phyloP scores from a whole-genome alignment of 2,113 vertebrate species.

The Scortum barcoo region DNA sequence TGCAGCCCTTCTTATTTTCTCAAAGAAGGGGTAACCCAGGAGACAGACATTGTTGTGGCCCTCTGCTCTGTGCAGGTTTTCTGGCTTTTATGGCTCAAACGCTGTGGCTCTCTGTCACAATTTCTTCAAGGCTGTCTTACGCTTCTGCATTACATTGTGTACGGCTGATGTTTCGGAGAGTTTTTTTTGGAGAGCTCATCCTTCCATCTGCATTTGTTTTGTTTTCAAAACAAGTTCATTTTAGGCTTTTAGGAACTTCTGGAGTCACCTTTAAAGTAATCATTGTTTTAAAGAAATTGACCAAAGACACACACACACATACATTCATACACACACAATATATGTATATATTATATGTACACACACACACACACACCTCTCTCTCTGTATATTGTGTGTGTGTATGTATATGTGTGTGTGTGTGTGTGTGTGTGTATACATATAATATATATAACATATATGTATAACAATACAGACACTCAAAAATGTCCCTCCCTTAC shows the following conservation, averaged over 20 bases:
- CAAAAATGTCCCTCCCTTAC: not conserved
- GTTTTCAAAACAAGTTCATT: constrained; percentile 12
- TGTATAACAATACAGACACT: not conserved
- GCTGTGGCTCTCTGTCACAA: constrained; percentile 39
- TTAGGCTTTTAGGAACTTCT: not conserved
- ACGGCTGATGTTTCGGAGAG: constrained; percentile 35
- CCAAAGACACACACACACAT: no score
- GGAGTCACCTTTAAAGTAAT: constrained; percentile 1
- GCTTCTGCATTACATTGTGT: constrained; percentile 29
- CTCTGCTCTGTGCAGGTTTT: constrained; percentile 60
- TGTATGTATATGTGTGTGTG: no score
- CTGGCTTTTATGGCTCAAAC: constrained; percentile 51
- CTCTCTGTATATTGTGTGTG: no score
- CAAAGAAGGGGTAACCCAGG: constrained; percentile 65
- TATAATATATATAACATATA: no score
- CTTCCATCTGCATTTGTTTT: constrained; percentile 19
- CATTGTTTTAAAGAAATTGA: not conserved
- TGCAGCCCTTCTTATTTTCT: constrained; percentile 76
- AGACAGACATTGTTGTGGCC: constrained; percentile 69
- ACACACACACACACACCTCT: no score
- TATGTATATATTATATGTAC: no score
- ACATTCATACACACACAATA: no score
- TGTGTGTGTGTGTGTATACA: no score
- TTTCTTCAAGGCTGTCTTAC: constrained; percentile 35
- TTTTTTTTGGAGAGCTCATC: constrained; percentile 9